Evolutionary conservation across 1,140 invertebrate genomes (phyloP), one percentile per base, ranked within the genome.

Genomic region (Drosophila lowei): DNA sequence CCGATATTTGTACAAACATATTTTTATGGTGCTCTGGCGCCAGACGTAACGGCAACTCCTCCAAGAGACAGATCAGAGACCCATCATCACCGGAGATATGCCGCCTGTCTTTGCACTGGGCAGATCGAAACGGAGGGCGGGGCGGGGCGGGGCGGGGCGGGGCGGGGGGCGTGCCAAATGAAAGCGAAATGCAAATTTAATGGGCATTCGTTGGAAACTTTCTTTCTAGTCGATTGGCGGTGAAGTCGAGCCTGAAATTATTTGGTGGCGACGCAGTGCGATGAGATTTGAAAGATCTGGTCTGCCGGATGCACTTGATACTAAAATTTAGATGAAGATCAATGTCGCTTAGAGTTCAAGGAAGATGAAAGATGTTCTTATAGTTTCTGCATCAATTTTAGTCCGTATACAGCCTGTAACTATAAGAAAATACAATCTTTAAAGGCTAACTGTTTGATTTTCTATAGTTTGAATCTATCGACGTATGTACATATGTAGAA

Each of bases 181-280:
- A 63, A 55, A 47, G 57, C 79, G 64, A 85, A 83, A 83, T 83
- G 74, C 54, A 60, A 83, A 77, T 84, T 84, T 79, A 72, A 76
- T 79, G 64, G 59, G 44, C 57, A 30, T 64, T 54, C 38, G 64
- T 59, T 54, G 61, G 68, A 65, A 73, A 57, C 60, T 76, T 30
- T 47, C 76, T 88, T 86, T 86, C 77, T 81, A 86, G 70, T 81
- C 74, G 55, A 65, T 74, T 86, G 63, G 13, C 55, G 50, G 34
- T 66, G 58, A 68, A 86, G 23, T 88, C 74, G 74, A 88, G 74
- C 81, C 57, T 64, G 83, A 86, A 86, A 88, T 86, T 85, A 85
- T 61, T 62, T 64, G 68, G 25, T 57, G 72, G 56, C 50, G 54
- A 25, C 18, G 43, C 18, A 15, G 41, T 59, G 59, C 11, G 42